Evolutionary conservation across 1,140 invertebrate species (phyloP), one percentile per base, ranked within the genome.

Genomic region (Aphelinus atriplicis): DNA sequence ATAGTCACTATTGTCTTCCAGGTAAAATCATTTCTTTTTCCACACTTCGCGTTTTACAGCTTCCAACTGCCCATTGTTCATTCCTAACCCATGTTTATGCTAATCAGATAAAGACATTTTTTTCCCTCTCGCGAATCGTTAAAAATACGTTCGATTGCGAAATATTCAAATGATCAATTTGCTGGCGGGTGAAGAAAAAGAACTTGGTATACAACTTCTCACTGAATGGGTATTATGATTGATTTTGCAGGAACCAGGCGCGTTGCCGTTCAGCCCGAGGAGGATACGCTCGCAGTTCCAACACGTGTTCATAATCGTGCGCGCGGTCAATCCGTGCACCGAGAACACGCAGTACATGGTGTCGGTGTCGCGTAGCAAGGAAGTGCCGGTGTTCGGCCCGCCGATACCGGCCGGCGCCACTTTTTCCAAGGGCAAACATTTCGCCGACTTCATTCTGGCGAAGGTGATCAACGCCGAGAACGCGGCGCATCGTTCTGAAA

Each of bases 391-490:
- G 63, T 99, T 99, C 88, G 97, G 97, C 50, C 97, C 97, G 10
- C 95, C 96, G 0, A 94, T 99, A 68, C 93, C 94, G 67, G 91
- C 94, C 80, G 93, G 93, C 71, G 94, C 93, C 3, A 91, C 92
- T 6, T 98, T 97, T 86, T 90, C 92, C 7, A 98, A 97, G 88
- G 93, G 94, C 71, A 94, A 95, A 88, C 90, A 92, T 9, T 98
- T 99, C 86, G 94, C 94, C 10, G 96, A 98, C 84, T 97, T 99
- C 86, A 89, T 99, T 45, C 86, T 98, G 76, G 95, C 97, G 58
- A 99, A 99, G 92, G 95, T 98, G 43, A 97, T 99, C 61, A 99
- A 99, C 89, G 97, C 96, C 43, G 97, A 99, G 88, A 98, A 98
- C 89, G 97, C 97, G 10, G 97, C 96, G 7, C 96, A 98, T 82